Conservation (phyloP, 2,113 vertebrate species). For the Ahaetulla prasina region DNA sequence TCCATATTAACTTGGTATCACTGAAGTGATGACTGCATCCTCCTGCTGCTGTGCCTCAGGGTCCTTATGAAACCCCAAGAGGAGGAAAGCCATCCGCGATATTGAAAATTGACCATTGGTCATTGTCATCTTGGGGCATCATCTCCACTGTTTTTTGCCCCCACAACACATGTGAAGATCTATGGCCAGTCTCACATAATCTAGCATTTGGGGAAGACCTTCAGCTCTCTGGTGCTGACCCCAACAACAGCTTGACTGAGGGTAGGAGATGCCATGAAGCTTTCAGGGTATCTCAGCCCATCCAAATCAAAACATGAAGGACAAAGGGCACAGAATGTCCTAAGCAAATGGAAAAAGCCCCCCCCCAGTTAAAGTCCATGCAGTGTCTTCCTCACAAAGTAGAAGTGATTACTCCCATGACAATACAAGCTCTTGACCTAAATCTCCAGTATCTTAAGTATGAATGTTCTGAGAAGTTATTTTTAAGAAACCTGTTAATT, state of each 20-base stretch:
- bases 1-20: no score
- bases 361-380: not conserved
- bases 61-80: constrained; percentile 28
- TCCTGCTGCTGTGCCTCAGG: not conserved
- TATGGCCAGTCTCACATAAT: not conserved
- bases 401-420: not conserved
- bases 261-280: not conserved
- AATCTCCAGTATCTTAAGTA: not conserved
- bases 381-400: not conserved
- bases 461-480: constrained; percentile 18
- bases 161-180: not conserved
- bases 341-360: not conserved
- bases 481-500: constrained; percentile 20
- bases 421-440: not conserved
- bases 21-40: no score
- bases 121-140: not conserved
- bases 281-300: not conserved
- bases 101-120: constrained; percentile 3
- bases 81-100: constrained; percentile 14
- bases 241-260: not conserved
- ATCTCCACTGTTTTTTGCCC: not conserved
- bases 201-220: not conserved
- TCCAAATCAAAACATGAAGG: not conserved
- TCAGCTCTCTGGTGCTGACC: not conserved
- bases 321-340: not conserved